Base-by-base conservation (phyloP, 2,797 vertebrate genomes). In the Xenops minutus region DNA sequence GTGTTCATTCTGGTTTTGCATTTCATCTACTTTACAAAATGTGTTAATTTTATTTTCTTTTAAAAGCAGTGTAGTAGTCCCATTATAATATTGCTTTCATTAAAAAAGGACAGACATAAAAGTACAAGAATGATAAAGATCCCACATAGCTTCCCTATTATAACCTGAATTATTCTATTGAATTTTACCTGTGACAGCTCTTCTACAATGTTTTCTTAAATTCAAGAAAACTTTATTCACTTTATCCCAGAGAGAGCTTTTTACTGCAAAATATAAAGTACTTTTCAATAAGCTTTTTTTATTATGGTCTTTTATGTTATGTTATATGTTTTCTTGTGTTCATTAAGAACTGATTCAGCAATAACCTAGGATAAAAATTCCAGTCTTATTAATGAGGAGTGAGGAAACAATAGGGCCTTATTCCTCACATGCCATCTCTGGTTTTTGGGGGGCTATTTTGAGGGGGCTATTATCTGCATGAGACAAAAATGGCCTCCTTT, bases 131-230 rank as follows among this genome's bases (percentile, higher is more conserved):
- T 58, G 3, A 17, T 55, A 61, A 51, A 75, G 37, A 49, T 44
- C 34, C 82, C 37, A 92, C 8, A 5, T 14, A 41, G 4, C 27
- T 91, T 95, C 18, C 12, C 20, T 17, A 59, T 67, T 85, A 24
- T 24, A 78, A 71, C 67, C 8, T 82, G 64, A 96, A 64, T 72
- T 81, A 91, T 91, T 94, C 30, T 77, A 41, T 34, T 74, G 66
- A 89, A 43, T 43, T 67, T 93, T 81, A 49, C 72, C 81, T 93
- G 29, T 85, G 39, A 63, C 4, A 1, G 39, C 48, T 29, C 48
- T 87, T 68, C 58, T 51, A 58, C 66, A 85, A 96, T 74, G 71
- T 91, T 75, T 80, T 88, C 54, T 94, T 91, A 21, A 41, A 27
- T 80, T 88, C 58, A 85, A 67, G 76, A 81, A 55, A 91, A 62